Conservation (phyloP, 2,888 invertebrate species). For the Keiferia lycopersicella region DNA sequence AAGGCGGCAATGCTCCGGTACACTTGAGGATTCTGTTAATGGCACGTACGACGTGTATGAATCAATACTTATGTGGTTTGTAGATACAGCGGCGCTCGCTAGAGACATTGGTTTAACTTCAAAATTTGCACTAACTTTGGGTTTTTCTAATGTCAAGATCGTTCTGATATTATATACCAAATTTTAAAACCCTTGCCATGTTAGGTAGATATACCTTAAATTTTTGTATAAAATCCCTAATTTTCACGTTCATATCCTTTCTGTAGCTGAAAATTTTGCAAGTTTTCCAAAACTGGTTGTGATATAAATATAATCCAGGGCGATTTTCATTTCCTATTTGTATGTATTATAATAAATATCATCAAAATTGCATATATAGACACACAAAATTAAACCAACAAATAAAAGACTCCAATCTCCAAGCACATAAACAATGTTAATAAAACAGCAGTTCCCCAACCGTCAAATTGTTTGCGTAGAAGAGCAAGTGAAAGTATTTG, state of each 20-base stretch:
- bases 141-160: not conserved
- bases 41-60: not conserved
- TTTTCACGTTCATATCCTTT: too few relatives aligned
- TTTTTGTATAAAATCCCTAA: too few relatives aligned
- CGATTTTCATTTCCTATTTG: too few relatives aligned
- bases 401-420: not conserved
- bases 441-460: not conserved
- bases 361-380: not conserved
- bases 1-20: not conserved
- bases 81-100: too few relatives aligned
- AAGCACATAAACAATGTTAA: slow-evolving; percentile 13
- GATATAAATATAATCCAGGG: too few relatives aligned
- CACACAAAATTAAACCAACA: not conserved
- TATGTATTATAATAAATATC: too few relatives aligned
- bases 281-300: too few relatives aligned
- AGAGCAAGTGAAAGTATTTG: slow-evolving; percentile 44
- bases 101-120: too few relatives aligned
- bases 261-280: too few relatives aligned
- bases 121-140: not conserved
- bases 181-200: too few relatives aligned
- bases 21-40: slow-evolving; percentile 9
- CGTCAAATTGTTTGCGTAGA: slow-evolving; percentile 27
- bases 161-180: too few relatives aligned
- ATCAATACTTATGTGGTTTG: slow-evolving; percentile 6
- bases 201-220: too few relatives aligned